These are phyloP conservation scores for Drepana arcuata DNA, from an alignment of 1,140 invertebrate species.

Conservation along the genomic window DNA sequence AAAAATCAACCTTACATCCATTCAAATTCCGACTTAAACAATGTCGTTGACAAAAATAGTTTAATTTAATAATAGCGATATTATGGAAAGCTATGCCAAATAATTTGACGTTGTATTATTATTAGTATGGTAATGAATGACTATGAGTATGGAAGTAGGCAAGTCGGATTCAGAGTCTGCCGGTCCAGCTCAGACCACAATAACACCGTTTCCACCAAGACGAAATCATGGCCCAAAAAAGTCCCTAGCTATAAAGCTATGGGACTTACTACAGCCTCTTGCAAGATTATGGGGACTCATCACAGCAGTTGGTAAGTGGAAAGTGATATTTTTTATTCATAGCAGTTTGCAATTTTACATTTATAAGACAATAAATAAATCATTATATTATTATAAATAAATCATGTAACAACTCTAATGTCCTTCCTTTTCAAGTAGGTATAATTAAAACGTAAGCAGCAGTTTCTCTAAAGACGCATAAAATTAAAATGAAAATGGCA, in stretches of 20 bases:
- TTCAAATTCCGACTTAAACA: background rate
- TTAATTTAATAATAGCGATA: background rate
- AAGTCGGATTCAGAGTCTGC: constrained; percentile 17
- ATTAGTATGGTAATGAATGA: constrained; percentile 7
- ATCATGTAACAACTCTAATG: no score
- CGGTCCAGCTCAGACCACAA: constrained; percentile 13
- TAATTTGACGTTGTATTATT: no score
- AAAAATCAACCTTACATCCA: background rate
- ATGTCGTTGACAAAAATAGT: background rate
- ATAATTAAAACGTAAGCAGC: background rate
- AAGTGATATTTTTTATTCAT: background rate
- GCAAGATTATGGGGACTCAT: constrained; percentile 56
- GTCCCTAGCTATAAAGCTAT: constrained; percentile 39
- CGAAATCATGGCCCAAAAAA: constrained; percentile 27
- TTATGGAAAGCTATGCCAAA: no score
- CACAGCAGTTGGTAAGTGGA: constrained; percentile 44
- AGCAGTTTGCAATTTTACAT: background rate
- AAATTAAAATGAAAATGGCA: background rate
- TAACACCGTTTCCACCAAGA: constrained; percentile 22
- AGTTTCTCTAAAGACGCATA: background rate
- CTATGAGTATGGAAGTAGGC: constrained; percentile 16
- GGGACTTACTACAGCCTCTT: constrained; percentile 54
- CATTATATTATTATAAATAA: background rate
- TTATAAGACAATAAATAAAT: constrained; percentile 1
- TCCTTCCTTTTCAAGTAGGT: no score